A percentile compares a stretch with the other conserved stretches of the same genome.
Conservation (phyloP, 1,140 invertebrate species). For the Drosophila paulistorum region DNA sequence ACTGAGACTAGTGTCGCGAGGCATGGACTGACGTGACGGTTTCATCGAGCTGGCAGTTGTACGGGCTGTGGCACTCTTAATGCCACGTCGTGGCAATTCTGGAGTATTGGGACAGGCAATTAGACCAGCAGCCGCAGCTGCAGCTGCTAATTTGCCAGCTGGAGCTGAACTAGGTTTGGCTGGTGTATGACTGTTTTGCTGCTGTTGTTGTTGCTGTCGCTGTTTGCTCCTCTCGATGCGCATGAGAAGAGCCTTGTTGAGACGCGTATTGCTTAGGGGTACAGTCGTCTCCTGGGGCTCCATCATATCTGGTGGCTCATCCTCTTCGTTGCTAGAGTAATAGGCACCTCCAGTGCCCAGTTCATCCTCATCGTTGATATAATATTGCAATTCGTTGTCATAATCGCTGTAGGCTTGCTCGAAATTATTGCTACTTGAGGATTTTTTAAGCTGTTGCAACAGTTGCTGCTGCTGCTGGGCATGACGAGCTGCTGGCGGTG, state of each 20-base stretch:
- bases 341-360: conserved; percentile 71
- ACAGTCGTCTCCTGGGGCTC: conserved; percentile 36
- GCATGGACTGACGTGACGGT: conserved; percentile 73
- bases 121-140: conserved; percentile 54
- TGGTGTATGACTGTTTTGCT: conserved; percentile 41
- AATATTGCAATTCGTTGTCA: conserved; percentile 81
- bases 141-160: conserved; percentile 48
- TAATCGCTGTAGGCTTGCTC: conserved; percentile 77
- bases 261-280: conserved; percentile 84
- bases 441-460: conserved; percentile 63
- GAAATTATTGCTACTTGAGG: conserved; percentile 82
- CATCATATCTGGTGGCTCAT: conserved; percentile 29
- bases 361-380: conserved; percentile 81
- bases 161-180: conserved; percentile 73
- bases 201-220: conserved; percentile 40
- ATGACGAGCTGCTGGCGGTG: conserved; percentile 74
- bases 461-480: conserved; percentile 53
- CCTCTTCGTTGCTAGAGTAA: conserved; percentile 75
- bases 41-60: conserved; percentile 34
- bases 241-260: conserved; percentile 84
- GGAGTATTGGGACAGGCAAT: conserved; percentile 84
- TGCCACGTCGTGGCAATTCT: conserved; percentile 83
- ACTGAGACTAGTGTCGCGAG: conserved; percentile 78
- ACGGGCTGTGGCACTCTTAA: conserved; percentile 65
- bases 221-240: conserved; percentile 82